Evolutionary conservation across 2,888 invertebrate species (phyloP).

Genomic region (Nesidiocoris tenuis): DNA sequence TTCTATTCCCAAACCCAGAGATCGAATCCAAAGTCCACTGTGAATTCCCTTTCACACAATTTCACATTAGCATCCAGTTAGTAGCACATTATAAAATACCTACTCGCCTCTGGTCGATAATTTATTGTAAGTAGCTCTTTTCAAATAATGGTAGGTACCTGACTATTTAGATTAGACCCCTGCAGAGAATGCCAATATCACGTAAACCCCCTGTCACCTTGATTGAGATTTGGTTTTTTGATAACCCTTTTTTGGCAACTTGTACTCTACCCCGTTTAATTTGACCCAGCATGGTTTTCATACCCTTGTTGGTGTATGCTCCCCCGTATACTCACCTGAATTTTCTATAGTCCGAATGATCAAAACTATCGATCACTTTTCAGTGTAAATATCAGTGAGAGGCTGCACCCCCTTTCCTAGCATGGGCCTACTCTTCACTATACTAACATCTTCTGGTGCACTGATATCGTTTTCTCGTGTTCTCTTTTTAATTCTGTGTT

Average conservation of each 20-base stretch:
- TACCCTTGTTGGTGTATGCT: slow-evolving; percentile 27
- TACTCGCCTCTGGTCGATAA: background rate
- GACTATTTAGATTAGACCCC: background rate
- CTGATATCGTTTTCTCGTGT: slow-evolving; percentile 39
- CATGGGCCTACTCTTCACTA: slow-evolving; percentile 46
- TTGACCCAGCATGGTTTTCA: slow-evolving; percentile 39
- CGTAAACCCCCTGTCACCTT: background rate
- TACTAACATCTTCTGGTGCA: slow-evolving; percentile 42
- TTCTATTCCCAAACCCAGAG: background rate
- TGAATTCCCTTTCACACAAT: background rate
- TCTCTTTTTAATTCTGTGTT: slow-evolving; percentile 38
- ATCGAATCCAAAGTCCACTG: background rate
- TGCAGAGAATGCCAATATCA: slow-evolving; percentile 4
- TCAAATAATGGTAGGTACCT: background rate
- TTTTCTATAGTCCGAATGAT: slow-evolving; percentile 10
- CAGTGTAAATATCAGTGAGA: slow-evolving; percentile 33
- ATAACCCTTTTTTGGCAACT: slow-evolving; percentile 1
- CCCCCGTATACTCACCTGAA: slow-evolving; percentile 8
- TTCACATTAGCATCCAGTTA: background rate
- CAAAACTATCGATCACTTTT: slow-evolving; percentile 12
- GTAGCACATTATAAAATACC: background rate
- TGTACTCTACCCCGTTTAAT: slow-evolving; percentile 22
- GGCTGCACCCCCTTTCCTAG: slow-evolving; percentile 44
- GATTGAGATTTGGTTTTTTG: background rate
- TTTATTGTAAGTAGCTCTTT: background rate